Percentiles rank a stretch among this genome's conserved stretches.
phyloP scores from a whole-genome alignment of 2,888 invertebrate genomes.

The Athetis lepigone region DNA sequence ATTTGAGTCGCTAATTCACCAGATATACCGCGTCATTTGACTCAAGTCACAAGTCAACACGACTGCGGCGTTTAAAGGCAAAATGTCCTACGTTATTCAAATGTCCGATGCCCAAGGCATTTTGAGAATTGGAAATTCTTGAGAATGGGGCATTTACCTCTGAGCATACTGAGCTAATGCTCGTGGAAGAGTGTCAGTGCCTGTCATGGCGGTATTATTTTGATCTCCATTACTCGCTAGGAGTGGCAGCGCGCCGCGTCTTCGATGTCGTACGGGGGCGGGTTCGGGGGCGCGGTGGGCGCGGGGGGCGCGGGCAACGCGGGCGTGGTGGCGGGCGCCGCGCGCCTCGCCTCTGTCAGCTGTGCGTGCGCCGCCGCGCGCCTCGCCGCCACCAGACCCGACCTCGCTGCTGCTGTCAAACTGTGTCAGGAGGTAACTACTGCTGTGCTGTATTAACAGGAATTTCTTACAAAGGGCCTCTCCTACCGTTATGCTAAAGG shows the following conservation, averaged over 20 bases:
- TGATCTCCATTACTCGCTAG: constrained; percentile 60
- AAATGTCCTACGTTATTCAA: too few relatives aligned
- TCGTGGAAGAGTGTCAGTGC: constrained; percentile 1
- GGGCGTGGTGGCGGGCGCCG: constrained; percentile 84
- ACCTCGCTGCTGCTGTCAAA: constrained; percentile 78
- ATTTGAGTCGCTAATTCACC: constrained; percentile 1
- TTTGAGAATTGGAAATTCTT: too few relatives aligned
- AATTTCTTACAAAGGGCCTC: too few relatives aligned
- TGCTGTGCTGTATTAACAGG: too few relatives aligned
- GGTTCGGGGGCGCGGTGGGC: constrained; percentile 49
- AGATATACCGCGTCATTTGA: not conserved
- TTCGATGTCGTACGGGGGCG: constrained; percentile 72
- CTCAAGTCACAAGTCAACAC: too few relatives aligned
- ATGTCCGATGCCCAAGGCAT: too few relatives aligned
- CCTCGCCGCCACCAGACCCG: constrained; percentile 80
- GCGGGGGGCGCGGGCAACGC: constrained; percentile 74
- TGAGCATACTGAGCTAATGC: too few relatives aligned
- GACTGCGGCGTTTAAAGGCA: too few relatives aligned
- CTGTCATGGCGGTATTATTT: not conserved
- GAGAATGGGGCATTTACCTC: too few relatives aligned
- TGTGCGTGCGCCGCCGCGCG: constrained; percentile 87
- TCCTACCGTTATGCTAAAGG: too few relatives aligned
- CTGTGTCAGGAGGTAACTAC: constrained; percentile 80
- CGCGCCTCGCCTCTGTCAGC: constrained; percentile 85
- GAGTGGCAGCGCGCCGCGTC: constrained; percentile 86